A percentile compares a stretch with the other conserved stretches of the same genome.
Evolutionary conservation across 2,797 vertebrate genomes (phyloP).

Genomic region (Catamblyrhynchus diadema): DNA sequence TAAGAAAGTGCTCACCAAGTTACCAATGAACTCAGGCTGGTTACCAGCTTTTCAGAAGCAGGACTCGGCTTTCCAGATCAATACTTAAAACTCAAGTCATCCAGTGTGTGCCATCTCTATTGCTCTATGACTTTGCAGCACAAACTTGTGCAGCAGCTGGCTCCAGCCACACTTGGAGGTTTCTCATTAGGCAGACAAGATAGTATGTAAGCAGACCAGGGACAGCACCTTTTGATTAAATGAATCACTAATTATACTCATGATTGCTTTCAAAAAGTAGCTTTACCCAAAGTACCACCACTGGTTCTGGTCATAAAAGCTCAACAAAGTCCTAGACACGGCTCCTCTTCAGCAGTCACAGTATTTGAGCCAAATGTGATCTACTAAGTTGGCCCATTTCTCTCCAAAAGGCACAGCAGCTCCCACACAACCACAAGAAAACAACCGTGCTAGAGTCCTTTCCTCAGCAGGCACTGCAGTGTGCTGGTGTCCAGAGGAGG

Average conservation of each 20-base stretch:
- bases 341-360: not conserved
- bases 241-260: not conserved
- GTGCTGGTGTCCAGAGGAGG: not conserved
- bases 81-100: not conserved
- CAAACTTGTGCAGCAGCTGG: not conserved
- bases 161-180: not conserved
- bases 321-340: not conserved
- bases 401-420: not conserved
- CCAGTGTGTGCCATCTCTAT: not conserved
- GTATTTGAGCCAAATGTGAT: not conserved
- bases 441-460: not conserved
- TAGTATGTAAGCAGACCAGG: rapidly evolving
- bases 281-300: not conserved
- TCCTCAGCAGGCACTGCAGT: not conserved
- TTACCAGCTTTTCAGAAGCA: not conserved
- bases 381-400: not conserved
- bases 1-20: not conserved
- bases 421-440: not conserved
- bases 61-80: not conserved
- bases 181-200: not conserved
- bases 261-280: not conserved
- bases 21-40: not conserved
- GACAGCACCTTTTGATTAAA: not conserved
- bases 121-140: not conserved
- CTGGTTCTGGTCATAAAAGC: not conserved